Base-by-base conservation (phyloP, 2,113 vertebrate species). In the Rhadina sibilatrix region DNA sequence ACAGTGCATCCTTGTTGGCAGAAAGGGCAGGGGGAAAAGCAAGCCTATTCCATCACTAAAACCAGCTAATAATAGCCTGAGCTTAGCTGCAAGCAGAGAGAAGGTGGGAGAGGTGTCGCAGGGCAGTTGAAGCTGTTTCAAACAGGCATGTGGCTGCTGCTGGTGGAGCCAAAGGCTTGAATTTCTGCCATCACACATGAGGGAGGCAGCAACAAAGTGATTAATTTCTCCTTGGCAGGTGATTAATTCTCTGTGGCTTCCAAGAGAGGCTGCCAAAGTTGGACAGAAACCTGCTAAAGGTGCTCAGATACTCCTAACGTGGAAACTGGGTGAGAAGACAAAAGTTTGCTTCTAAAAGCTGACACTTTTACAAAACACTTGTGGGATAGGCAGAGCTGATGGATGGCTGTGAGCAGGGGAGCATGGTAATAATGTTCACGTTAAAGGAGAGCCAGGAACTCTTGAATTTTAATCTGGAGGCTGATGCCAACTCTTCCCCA, bases 201-300 rank as follows among this genome's bases (percentile, higher is more conserved):
- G 71, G 54, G 42, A 91, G 53, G 71, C 69, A 94, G 70, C 52
- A 89, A 79, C 76, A 90, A 86, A 91, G 91, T 79, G 83, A 96
- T 94, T 95, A 91, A 89, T 93, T 79, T 80, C 94, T 93, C 89
- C 75, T 87, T 95, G 89, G 87, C 72, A 63, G 90, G n/a, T 91
- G 64, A 72, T 65, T 90, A 54, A 61, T 35, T 87, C 46, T 61
- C 63, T 65, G 18, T 16, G 11, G 54, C 53, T 94, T 94, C 88
- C 88, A 96, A 60, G 12, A 78, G 72, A 64, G 40, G 46, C 44
- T 87, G 90, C 60, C 75, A 68, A 52, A 78, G 31, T 44, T 77
- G 52, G 70, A 74, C 61, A 83, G 70, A 65, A 91, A 89, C 28
- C 30, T 87, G 72, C 42, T 87, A 68, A 94, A 96, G 69, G 74